These are phyloP conservation scores for Karalla daura DNA, from an alignment of 2,797 vertebrate genomes.

Conservation along the genomic window DNA sequence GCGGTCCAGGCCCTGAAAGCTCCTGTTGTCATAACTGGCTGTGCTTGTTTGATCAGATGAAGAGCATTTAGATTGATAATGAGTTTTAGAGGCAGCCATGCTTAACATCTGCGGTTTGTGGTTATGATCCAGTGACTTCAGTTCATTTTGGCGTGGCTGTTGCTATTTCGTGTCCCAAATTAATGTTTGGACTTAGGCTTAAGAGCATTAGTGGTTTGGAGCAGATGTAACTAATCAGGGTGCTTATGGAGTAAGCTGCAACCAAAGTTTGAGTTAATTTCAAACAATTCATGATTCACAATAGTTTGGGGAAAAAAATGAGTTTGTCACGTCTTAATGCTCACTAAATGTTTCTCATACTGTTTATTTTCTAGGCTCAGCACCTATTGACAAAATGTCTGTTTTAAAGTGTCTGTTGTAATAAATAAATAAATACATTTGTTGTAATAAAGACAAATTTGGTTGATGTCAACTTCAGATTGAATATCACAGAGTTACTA, in stretches of 20 bases:
- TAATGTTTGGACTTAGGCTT: slow-evolving; percentile 74
- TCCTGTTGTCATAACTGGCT: slow-evolving; percentile 44
- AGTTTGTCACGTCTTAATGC: no score
- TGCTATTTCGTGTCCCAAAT: slow-evolving; percentile 57
- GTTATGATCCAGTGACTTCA: slow-evolving; percentile 62
- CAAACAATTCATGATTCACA: slow-evolving; percentile 2
- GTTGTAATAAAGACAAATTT: no score
- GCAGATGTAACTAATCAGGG: slow-evolving; percentile 64
- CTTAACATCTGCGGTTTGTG: slow-evolving; percentile 59
- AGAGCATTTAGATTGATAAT: slow-evolving; percentile 72
- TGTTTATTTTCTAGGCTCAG: no score
- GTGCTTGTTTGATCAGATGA: slow-evolving; percentile 73
- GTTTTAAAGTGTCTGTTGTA: no score
- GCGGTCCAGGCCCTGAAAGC: slow-evolving; percentile 29
- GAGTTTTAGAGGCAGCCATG: slow-evolving; percentile 65
- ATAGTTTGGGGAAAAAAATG: not conserved
- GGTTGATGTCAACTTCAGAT: no score
- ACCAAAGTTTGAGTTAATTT: slow-evolving; percentile 50
- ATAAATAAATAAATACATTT: no score
- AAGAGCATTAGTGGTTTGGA: slow-evolving; percentile 63
- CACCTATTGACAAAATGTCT: no score
- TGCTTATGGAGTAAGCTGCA: slow-evolving; percentile 43
- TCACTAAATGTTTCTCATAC: no score
- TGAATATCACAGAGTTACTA: no score
- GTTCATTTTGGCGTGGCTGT: slow-evolving; percentile 56